Evolutionary conservation across 1,140 invertebrate genomes (phyloP).

Genomic region (Cotesia typhae): DNA sequence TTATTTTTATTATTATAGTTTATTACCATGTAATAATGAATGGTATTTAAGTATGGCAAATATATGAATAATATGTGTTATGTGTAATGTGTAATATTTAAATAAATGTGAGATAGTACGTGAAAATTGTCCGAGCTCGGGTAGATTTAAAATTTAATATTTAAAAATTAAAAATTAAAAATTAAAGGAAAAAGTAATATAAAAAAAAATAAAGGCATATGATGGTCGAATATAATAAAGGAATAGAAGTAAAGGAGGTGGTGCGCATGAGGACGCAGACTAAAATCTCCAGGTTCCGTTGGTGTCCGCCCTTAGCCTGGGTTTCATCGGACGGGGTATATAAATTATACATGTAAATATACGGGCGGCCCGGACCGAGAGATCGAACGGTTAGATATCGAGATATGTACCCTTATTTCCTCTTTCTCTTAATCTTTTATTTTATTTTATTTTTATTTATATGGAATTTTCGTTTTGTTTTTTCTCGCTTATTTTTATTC

Average conservation of each 20-base stretch:
- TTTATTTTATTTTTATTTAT: constrained; percentile 1
- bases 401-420: constrained; percentile 48
- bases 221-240: no score
- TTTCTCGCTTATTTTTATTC: constrained; percentile 9
- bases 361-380: constrained; percentile 49
- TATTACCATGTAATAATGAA: no score
- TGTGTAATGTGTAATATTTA: no score
- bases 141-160: neutral
- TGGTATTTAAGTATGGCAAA: no score
- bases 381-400: constrained; percentile 59
- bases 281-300: constrained; percentile 9
- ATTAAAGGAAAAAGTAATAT: no score
- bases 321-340: constrained; percentile 50
- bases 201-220: no score
- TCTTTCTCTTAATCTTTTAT: constrained; percentile 8
- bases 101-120: neutral
- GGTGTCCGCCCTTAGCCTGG: constrained; percentile 19
- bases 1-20: no score
- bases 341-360: constrained; percentile 65
- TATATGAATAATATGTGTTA: no score
- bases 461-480: neutral
- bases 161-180: no score
- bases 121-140: constrained; percentile 3
- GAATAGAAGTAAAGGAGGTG: constrained; percentile 13
- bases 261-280: constrained; percentile 22